phyloP scores from a whole-genome alignment of 2,113 vertebrate genomes.

The Nyctibius bracteatus region DNA sequence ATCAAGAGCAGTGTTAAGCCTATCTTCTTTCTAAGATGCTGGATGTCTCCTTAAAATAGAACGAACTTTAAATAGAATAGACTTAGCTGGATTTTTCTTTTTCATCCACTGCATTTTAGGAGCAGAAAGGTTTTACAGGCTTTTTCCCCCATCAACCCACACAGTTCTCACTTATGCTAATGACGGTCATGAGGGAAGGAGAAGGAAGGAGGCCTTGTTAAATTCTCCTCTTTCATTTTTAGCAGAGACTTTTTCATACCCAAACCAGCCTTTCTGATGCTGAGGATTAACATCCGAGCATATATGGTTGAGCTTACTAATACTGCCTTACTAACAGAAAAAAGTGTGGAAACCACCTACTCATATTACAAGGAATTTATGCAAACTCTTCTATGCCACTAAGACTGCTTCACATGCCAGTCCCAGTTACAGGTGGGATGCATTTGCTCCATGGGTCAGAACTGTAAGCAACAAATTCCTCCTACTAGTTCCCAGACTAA shows the following conservation, averaged over 20 bases:
- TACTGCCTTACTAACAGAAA: neutral
- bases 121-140: neutral
- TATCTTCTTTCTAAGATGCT: neutral
- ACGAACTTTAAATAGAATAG: neutral
- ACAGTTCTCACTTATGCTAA: neutral
- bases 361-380: neutral
- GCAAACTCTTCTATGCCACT: neutral
- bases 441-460: neutral
- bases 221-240: neutral
- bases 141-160: neutral
- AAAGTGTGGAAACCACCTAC: neutral
- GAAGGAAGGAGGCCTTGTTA: neutral
- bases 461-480: neutral
- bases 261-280: neutral
- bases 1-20: neutral
- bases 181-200: accelerated
- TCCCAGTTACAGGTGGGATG: neutral
- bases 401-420: neutral
- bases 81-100: neutral
- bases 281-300: neutral
- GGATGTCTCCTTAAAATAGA: neutral
- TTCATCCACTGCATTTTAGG: neutral
- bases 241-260: neutral
- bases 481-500: neutral
- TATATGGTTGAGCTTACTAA: neutral